These are phyloP conservation scores for Ranitomeya variabilis DNA, from an alignment of 2,113 vertebrate species.

Conservation along the genomic window DNA sequence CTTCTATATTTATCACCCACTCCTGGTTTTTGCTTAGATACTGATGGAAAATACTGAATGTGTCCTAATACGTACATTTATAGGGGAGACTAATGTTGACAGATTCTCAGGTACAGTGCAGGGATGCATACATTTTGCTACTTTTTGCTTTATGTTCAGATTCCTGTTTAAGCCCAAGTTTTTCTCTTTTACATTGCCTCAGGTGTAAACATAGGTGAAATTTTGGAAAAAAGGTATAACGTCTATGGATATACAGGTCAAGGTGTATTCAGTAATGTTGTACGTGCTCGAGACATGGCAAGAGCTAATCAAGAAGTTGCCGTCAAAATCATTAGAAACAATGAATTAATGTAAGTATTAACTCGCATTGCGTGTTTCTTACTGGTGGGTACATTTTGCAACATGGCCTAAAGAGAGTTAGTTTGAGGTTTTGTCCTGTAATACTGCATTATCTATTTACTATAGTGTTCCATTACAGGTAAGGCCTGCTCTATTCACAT, in stretches of 20 bases:
- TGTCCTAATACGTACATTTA: no score
- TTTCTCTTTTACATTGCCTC: slow-evolving; percentile 30
- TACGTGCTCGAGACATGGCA: slow-evolving; percentile 93
- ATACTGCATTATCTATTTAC: not conserved
- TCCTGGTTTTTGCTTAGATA: no score
- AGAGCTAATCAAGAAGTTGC: slow-evolving; percentile 97
- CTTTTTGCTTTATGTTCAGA: not conserved
- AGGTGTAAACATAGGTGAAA: slow-evolving; percentile 98
- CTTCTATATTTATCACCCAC: no score
- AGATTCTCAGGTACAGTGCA: no score
- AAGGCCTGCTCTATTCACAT: no score
- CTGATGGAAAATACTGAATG: no score
- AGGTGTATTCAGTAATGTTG: slow-evolving; percentile 97
- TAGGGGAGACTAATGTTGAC: no score
- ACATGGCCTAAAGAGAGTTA: not conserved
- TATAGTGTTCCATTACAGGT: not conserved
- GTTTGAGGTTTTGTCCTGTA: not conserved
- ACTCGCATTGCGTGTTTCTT: not conserved
- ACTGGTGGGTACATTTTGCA: not conserved
- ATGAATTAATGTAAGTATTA: slow-evolving; percentile 92
- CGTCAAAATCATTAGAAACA: slow-evolving; percentile 98
- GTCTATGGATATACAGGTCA: slow-evolving; percentile 98
- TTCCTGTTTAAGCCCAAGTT: not conserved
- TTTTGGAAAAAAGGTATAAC: slow-evolving; percentile 95
- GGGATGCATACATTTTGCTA: no score